Evolutionary conservation across 1,140 invertebrate genomes (phyloP), one percentile per base, ranked within the genome.

Genomic region (Rhyzopertha dominica): DNA sequence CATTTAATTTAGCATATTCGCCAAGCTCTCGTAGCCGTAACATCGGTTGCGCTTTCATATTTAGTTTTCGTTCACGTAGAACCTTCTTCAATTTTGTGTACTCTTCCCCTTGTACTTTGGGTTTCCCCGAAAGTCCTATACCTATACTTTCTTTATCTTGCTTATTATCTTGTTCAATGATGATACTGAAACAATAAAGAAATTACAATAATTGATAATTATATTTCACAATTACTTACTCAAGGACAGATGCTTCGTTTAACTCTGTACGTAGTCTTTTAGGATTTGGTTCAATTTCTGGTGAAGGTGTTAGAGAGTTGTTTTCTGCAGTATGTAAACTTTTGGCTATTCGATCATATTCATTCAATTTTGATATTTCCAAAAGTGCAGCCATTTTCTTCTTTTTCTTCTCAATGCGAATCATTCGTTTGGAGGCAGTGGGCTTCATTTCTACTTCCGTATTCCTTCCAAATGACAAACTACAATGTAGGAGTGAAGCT

Each of bases 351-450:
- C 68, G 60, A 46, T 81, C 78, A 32, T 70, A 68, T 45, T 81
- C 77, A 58, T 81, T 81, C 19, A 81, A 62, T 61, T 75, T 73
- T 22, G 75, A 68, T 28, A 81, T 65, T 61, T 79, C 74, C 10
- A 79, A 68, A 50, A 79, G 67, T 2, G 79, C 79, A 13, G 72
- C 68, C 53, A 79, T 68, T 68, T 81, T 81, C 60, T 77, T 77
- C 49, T 74, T 74, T 50, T 81, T 82, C 38, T 74, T 80, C 51
- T 81, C 76, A 43, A 74, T 65, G 46, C 79, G 70, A 55, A 51
- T 40, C 18, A 41, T 54, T 18, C 39, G 43, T 40, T 57, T 59
- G n/a, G 51, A 36, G 68, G 66, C 19, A 65, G 59, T 54, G 75
- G 71, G 54, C 74, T 76, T 57, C 57, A 59, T 59, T n/a, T n/a